These are phyloP conservation scores for Magallana gigas DNA, from an alignment of 1,140 invertebrate species.

Conservation along the genomic window DNA sequence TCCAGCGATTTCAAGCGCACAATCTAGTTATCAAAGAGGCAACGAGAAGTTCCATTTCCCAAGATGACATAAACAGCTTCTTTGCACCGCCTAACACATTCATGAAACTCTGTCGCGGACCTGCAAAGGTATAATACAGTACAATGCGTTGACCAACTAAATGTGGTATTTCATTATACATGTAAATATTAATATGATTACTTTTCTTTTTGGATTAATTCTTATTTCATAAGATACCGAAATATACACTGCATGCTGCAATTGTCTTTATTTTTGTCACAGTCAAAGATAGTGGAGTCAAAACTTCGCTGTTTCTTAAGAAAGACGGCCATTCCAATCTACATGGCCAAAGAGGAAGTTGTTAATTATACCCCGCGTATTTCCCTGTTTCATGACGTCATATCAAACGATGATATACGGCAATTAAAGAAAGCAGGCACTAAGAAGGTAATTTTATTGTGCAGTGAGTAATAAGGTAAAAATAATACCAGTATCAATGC, in stretches of 20 bases:
- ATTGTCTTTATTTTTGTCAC: neutral
- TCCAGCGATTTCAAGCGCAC: neutral
- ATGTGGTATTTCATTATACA: too few species aligned
- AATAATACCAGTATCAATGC: neutral
- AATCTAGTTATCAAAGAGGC: neutral
- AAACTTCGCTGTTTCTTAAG: slow-evolving; percentile 42
- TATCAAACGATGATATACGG: slow-evolving; percentile 34
- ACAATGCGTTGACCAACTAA: too few species aligned
- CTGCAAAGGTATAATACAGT: neutral
- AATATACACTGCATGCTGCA: too few species aligned
- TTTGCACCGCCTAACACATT: neutral
- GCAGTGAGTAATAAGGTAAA: neutral
- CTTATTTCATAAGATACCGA: too few species aligned
- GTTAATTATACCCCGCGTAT: slow-evolving; percentile 39
- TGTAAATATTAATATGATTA: too few species aligned
- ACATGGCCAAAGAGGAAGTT: slow-evolving; percentile 43
- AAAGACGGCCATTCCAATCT: slow-evolving; percentile 37
- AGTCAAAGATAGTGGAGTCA: slow-evolving; percentile 31
- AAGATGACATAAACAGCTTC: neutral
- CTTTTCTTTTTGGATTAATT: too few species aligned
- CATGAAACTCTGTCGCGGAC: slow-evolving; percentile 1
- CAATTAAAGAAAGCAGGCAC: neutral
- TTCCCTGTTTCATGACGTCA: slow-evolving; percentile 52
- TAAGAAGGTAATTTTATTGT: neutral
- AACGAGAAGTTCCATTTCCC: neutral